Base-by-base conservation (phyloP, 2,888 invertebrate genomes). In the Ischnura elegans region DNA sequence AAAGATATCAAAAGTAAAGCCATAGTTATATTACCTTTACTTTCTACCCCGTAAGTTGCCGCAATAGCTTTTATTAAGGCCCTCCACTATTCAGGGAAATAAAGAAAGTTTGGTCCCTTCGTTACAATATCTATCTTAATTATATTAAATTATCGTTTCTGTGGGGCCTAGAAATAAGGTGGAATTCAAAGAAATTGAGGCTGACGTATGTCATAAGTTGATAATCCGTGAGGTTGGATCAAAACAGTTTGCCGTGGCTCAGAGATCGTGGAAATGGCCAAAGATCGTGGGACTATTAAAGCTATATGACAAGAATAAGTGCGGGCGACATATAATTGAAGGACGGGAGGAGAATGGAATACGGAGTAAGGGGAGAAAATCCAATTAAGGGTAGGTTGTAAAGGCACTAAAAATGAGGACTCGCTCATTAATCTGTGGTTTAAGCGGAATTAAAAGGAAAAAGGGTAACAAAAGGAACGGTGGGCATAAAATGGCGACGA, bases 361-460 rank as follows among this genome's bases (percentile, higher is more conserved):
- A 2, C 10, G 36, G 76, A n/a, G 76, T 5, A 16, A 36, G 36
- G 61, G n/a, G 61, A 61, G 61, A 61, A 61, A 76, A 76, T 76
- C 76, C 76, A 76, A 76, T 76, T 76, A 76, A 29, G 76, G 10
- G 10, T 5, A n/a, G 76, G 76, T 36, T 76, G 76, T 76, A 29
- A 16, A 76, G 76, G 76, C 29, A 76, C 61, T 61, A n/a, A 61
- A 61, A 61, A 76, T 8, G 36, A 76, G 76, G 76, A 36, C 76
- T 36, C 76, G 36, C 76, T 76, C 76, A 76, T 76, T 76, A 76
- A 76, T 76, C 76, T 76, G 76, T 76, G 76, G 76, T 76, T 76
- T 76, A 36, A 29, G 36, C 36, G 76, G 76, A 36, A 76, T 76
- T 76, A 76, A 36, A 76, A 76, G 36, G 76, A 16, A 76, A 76